A percentile compares a stretch with the other conserved stretches of the same genome.
Conservation (phyloP, 2,888 invertebrate species). For the Latheticus oryzae region DNA sequence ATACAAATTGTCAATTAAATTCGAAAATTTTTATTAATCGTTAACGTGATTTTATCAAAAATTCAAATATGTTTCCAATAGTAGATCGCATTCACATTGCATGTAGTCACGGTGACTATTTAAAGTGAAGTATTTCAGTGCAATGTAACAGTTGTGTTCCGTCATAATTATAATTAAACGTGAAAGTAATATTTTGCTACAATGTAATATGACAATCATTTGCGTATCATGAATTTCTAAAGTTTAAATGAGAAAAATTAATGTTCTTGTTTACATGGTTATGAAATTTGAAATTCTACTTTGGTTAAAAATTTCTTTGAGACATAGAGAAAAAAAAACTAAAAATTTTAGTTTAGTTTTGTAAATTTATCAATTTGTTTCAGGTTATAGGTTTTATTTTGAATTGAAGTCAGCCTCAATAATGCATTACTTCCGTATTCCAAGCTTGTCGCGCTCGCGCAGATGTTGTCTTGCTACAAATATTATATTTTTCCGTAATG, state of each 20-base stretch:
- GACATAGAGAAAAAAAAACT: too few relatives aligned
- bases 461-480: slow-evolving; percentile 11
- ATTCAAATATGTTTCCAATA: slow-evolving; percentile 16
- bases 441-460: slow-evolving; percentile 1
- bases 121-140: slow-evolving; percentile 11
- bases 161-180: slow-evolving; percentile 38
- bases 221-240: too few relatives aligned
- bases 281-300: slow-evolving; percentile 1
- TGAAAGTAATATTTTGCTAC: slow-evolving; percentile 28
- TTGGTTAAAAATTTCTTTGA: not conserved
- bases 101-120: slow-evolving; percentile 7
- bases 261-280: too few relatives aligned
- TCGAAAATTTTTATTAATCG: too few relatives aligned
- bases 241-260: slow-evolving; percentile 2
- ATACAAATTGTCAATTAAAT: too few relatives aligned
- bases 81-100: slow-evolving; percentile 22
- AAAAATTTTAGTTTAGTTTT: not conserved
- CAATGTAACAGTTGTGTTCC: slow-evolving; percentile 26
- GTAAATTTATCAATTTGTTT: slow-evolving; percentile 12
- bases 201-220: too few relatives aligned
- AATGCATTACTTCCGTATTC: slow-evolving; percentile 29
- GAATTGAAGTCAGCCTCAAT: slow-evolving; percentile 10
- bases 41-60: too few relatives aligned
- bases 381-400: slow-evolving; percentile 1
- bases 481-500: slow-evolving; percentile 8